phyloP scores from a whole-genome alignment of 2,113 vertebrate species.

The Dascyllus trimaculatus region DNA sequence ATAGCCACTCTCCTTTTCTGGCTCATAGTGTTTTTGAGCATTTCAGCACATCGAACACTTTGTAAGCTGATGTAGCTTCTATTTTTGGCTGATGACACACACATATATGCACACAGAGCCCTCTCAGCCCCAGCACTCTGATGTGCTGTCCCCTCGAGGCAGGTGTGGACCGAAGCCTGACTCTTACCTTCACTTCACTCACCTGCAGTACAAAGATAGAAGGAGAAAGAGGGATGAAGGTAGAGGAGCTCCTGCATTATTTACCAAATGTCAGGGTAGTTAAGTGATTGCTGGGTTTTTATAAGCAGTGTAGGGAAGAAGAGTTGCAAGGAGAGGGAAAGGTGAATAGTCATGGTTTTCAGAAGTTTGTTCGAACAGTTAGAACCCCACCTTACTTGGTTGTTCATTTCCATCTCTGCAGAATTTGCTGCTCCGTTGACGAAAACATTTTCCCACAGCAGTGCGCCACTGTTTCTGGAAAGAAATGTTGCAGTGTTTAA shows the following conservation, averaged over 20 bases:
- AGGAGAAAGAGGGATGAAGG: slow-evolving; percentile 62
- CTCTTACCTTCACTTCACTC: slow-evolving; percentile 67
- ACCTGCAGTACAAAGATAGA: slow-evolving; percentile 73
- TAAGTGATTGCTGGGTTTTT: slow-evolving; percentile 64
- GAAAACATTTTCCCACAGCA: background rate
- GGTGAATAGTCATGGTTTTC: slow-evolving; percentile 38
- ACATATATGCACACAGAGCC: background rate
- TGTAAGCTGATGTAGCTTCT: slow-evolving; percentile 65
- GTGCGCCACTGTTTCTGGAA: background rate
- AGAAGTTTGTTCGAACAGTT: slow-evolving; percentile 64
- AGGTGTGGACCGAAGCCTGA: slow-evolving; percentile 55
- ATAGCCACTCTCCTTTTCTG: slow-evolving; percentile 46
- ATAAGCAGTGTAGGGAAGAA: slow-evolving; percentile 36
- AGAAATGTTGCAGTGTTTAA: background rate
- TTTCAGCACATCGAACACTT: slow-evolving; percentile 60
- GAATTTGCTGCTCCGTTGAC: background rate
- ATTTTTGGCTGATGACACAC: slow-evolving; percentile 49
- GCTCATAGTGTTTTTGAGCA: slow-evolving; percentile 60
- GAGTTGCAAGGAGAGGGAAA: slow-evolving; percentile 66
- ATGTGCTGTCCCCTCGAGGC: slow-evolving; percentile 67
- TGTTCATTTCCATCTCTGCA: background rate
- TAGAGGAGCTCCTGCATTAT: slow-evolving; percentile 78
- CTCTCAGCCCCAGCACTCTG: slow-evolving; percentile 58
- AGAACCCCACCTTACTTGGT: background rate
- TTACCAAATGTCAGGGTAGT: slow-evolving; percentile 73